A percentile compares a stretch with the other conserved stretches of the same genome.
Evolutionary conservation across 2,113 vertebrate species (phyloP).

Genomic region (Lagopus muta): DNA sequence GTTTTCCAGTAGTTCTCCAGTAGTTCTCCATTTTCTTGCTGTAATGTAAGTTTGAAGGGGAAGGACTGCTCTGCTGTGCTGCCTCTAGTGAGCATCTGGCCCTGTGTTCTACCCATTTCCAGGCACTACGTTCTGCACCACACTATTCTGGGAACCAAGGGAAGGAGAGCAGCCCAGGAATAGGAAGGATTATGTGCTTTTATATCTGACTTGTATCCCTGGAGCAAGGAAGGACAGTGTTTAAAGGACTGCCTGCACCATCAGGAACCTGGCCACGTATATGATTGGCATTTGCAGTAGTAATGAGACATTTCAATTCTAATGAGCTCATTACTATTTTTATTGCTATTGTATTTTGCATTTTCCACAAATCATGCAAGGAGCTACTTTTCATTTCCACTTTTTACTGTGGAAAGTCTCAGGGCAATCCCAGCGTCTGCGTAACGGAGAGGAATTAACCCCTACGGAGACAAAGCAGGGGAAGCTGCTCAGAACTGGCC

Average conservation of each 20-base stretch:
- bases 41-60: background rate
- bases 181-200: background rate
- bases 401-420: slow-evolving; percentile 24
- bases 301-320: slow-evolving; percentile 55
- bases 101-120: rapidly evolving
- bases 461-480: background rate
- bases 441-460: background rate
- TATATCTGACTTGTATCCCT: background rate
- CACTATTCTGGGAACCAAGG: background rate
- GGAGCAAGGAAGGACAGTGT: background rate
- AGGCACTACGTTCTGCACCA: background rate
- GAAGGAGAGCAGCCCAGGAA: background rate
- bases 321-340: slow-evolving; percentile 62
- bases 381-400: slow-evolving; percentile 25
- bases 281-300: slow-evolving; percentile 31
- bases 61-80: background rate
- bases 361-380: slow-evolving; percentile 35
- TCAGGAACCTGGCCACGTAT: slow-evolving; percentile 2
- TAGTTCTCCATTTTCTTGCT: background rate
- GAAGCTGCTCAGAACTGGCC: background rate
- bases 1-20: too few species aligned
- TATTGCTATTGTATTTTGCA: slow-evolving; percentile 50
- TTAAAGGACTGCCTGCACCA: background rate
- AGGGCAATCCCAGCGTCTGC: background rate
- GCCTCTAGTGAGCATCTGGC: background rate